phyloP scores from a whole-genome alignment of 2,113 vertebrate genomes.

The Lipophrys pholis region DNA sequence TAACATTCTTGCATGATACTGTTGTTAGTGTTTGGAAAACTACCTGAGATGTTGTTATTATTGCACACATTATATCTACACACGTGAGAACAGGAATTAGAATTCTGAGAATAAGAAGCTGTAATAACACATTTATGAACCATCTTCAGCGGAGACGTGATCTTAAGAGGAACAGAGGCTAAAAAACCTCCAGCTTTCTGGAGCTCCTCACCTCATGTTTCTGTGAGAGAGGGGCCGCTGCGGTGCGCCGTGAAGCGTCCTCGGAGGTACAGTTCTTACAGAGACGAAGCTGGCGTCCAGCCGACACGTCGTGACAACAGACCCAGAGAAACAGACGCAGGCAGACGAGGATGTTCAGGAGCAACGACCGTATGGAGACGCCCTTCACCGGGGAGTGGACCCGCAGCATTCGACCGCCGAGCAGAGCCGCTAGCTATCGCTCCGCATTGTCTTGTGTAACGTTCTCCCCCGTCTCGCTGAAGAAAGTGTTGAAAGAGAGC shows the following conservation, averaged over 20 bases:
- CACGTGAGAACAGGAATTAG: too few relatives aligned
- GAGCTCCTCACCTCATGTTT: constrained; percentile 29
- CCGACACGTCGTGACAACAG: constrained; percentile 6
- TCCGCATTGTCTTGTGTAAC: constrained; percentile 22
- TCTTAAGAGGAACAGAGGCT: too few relatives aligned
- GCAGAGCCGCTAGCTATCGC: constrained; percentile 61
- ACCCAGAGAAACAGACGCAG: constrained; percentile 11
- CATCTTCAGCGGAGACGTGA: too few relatives aligned
- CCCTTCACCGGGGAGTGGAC: constrained; percentile 23
- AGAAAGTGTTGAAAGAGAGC: background rate
- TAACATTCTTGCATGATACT: too few relatives aligned
- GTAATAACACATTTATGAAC: too few relatives aligned
- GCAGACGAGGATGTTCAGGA: constrained; percentile 37
- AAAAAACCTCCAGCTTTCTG: too few relatives aligned
- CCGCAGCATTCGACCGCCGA: constrained; percentile 66
- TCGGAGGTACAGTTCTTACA: constrained; percentile 19
- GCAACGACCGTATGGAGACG: constrained; percentile 46
- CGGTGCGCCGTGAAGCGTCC: constrained; percentile 13
- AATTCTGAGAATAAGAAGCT: too few relatives aligned
- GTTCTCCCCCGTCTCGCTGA: too few relatives aligned
- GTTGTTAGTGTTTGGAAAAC: too few relatives aligned
- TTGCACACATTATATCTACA: too few relatives aligned
- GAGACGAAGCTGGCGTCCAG: background rate
- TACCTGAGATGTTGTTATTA: too few relatives aligned
- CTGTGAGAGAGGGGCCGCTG: background rate